These are phyloP conservation scores for Conchocele bisecta DNA, from an alignment of 2,888 invertebrate genomes.

Conservation along the genomic window DNA sequence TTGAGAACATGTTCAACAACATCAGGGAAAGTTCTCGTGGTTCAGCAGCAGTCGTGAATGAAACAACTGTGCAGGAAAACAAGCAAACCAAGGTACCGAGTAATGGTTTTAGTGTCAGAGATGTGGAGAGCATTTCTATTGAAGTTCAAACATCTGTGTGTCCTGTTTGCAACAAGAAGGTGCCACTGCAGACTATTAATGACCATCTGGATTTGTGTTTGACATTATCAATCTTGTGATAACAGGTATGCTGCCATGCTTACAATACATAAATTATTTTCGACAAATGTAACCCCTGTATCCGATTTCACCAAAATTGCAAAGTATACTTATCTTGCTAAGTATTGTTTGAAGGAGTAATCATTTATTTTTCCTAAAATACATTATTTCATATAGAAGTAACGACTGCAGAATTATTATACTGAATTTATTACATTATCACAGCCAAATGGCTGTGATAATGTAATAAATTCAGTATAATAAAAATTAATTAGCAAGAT, in stretches of 20 bases:
- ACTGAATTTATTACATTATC: no score
- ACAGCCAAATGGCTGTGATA: no score
- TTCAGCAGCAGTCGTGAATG: not conserved
- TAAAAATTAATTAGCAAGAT: no score
- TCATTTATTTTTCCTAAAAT: no score
- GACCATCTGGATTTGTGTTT: slow-evolving; percentile 75
- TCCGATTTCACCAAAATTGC: no score
- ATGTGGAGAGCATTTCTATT: not conserved
- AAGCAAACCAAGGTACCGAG: not conserved
- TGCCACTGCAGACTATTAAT: slow-evolving; percentile 66
- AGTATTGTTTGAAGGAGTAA: no score
- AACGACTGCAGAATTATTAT: no score
- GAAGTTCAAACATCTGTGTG: slow-evolving; percentile 56
- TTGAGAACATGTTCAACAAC: slow-evolving; percentile 46
- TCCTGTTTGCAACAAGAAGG: slow-evolving; percentile 69
- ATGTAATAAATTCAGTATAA: no score
- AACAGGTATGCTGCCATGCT: slow-evolving; percentile 1
- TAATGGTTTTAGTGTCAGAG: not conserved
- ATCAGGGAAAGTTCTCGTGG: not conserved
- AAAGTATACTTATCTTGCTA: no score
- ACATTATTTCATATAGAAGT: no score
- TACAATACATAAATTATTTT: not conserved
- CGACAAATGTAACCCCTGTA: no score
- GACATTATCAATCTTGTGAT: slow-evolving; percentile 33
- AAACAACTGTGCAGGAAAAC: not conserved